These are phyloP conservation scores for Prunella fulvescens DNA, from an alignment of 2,113 vertebrate species.

Conservation along the genomic window DNA sequence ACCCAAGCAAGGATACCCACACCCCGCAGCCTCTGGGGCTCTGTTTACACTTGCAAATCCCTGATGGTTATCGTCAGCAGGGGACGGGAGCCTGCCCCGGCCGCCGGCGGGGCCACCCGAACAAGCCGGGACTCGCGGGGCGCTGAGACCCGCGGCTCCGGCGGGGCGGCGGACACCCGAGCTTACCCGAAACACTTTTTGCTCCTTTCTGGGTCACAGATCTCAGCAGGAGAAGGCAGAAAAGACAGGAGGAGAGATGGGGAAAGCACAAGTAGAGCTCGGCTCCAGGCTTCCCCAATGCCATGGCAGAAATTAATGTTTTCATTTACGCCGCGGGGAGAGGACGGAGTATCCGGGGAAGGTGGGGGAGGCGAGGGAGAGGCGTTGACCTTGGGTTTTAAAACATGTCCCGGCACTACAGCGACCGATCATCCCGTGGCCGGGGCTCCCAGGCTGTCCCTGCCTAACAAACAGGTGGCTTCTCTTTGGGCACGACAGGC, in stretches of 20 bases:
- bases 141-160: background rate
- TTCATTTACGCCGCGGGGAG: background rate
- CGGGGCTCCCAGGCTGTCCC: background rate
- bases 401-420: background rate
- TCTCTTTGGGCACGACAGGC: background rate
- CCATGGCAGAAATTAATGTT: background rate
- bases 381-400: background rate
- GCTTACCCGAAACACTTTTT: background rate
- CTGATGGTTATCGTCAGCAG: background rate
- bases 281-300: background rate
- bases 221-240: background rate
- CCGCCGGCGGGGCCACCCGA: background rate
- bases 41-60: conserved; percentile 13
- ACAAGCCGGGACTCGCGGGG: background rate
- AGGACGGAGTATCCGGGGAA: background rate
- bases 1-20: background rate
- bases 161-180: background rate
- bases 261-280: background rate
- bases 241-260: background rate
- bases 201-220: background rate
- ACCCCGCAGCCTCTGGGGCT: background rate
- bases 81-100: background rate
- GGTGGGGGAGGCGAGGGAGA: background rate
- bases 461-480: background rate
- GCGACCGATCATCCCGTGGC: fast-evolving